phyloP scores from a whole-genome alignment of 37 sponge, comb jelly and placozoan genomes.

The Aphrocallistes beatrix region DNA sequence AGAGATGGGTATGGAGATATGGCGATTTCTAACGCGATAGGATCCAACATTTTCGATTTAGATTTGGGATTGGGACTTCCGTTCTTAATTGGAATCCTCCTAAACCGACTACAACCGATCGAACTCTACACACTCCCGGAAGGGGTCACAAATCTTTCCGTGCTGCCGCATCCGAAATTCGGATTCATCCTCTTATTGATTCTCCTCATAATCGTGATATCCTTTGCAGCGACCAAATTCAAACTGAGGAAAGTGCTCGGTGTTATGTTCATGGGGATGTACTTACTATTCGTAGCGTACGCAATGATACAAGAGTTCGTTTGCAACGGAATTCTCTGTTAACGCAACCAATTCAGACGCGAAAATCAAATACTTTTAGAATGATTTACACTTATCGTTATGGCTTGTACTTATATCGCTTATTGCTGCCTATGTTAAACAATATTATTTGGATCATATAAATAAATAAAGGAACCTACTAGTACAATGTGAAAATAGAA shows the following conservation, averaged over 20 bases:
- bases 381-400: neutral
- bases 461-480: too few species aligned
- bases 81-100: constrained; percentile 46
- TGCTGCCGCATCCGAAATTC: constrained; percentile 64
- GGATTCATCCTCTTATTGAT: constrained; percentile 55
- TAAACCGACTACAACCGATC: constrained; percentile 39
- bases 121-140: constrained; percentile 23
- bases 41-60: constrained; percentile 81
- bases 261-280: constrained; percentile 40
- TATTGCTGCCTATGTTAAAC: neutral
- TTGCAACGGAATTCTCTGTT: constrained; percentile 26
- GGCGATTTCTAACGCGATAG: constrained; percentile 85
- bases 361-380: neutral
- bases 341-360: neutral
- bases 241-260: constrained; percentile 57
- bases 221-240: constrained; percentile 38
- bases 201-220: constrained; percentile 37
- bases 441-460: too few species aligned
- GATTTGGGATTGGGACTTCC: constrained; percentile 67
- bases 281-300: constrained; percentile 50
- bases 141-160: constrained; percentile 19
- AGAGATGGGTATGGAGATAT: constrained; percentile 84
- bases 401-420: neutral
- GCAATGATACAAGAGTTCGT: constrained; percentile 56
- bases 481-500: too few species aligned